Percentiles rank a stretch among this genome's conserved stretches.
phyloP scores from a whole-genome alignment of 2,888 invertebrate genomes.

The Xanthia icteritia region DNA sequence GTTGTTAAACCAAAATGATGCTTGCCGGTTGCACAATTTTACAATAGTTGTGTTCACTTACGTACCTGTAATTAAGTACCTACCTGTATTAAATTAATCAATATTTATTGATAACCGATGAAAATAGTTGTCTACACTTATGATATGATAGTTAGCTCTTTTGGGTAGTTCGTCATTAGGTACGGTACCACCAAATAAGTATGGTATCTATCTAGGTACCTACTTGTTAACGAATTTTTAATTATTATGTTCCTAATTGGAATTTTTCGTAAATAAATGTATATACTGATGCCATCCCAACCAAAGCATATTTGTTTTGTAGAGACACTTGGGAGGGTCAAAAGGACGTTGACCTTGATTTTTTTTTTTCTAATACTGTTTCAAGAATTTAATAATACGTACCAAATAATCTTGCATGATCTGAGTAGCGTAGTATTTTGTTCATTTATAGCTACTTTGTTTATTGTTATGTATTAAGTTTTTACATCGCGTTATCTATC shows the following conservation, averaged over 20 bases:
- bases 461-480: background rate
- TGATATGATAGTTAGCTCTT: background rate
- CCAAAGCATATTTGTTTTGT: background rate
- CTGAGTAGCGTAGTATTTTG: background rate
- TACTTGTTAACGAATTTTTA: constrained; percentile 39
- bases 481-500: constrained; percentile 2
- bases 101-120: background rate
- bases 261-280: constrained; percentile 4
- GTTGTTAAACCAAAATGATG: constrained; percentile 20
- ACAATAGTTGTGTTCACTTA: constrained; percentile 1
- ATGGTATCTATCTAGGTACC: background rate
- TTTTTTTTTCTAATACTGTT: constrained; percentile 20
- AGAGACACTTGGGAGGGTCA: constrained; percentile 8
- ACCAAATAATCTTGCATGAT: constrained; percentile 1
- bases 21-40: constrained; percentile 46
- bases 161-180: background rate
- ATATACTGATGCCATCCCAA: background rate
- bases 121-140: background rate
- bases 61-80: background rate
- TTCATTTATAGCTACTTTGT: constrained; percentile 14
- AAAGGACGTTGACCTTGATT: constrained; percentile 39
- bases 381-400: background rate
- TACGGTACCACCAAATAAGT: constrained; percentile 10
- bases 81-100: background rate
- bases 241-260: constrained; percentile 20